phyloP scores from a whole-genome alignment of 2,888 invertebrate species.

The Clunio marinus region DNA sequence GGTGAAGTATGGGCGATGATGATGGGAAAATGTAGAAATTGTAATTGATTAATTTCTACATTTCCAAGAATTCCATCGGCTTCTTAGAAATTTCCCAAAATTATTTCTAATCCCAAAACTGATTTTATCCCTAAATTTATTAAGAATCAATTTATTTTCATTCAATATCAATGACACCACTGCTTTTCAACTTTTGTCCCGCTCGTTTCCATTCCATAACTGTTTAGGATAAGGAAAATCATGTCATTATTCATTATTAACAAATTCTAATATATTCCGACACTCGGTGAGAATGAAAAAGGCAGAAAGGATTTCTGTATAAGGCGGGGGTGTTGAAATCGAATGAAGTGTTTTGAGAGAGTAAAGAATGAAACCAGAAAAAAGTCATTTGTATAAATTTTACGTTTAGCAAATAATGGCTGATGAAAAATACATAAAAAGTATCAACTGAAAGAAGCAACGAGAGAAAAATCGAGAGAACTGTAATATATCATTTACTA shows the following conservation, averaged over 20 bases:
- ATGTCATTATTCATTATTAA: conserved; percentile 28
- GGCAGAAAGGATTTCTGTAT: background rate
- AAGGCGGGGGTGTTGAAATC: no score
- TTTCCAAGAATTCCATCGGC: no score
- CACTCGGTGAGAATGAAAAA: conserved; percentile 9
- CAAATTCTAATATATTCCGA: conserved; percentile 15
- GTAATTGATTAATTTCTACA: no score
- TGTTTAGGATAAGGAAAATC: background rate
- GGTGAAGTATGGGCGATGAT: no score
- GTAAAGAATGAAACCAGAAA: background rate
- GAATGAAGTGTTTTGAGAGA: background rate
- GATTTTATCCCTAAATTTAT: no score
- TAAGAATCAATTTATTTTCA: no score
- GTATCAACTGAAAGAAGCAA: background rate
- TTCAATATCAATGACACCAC: no score
- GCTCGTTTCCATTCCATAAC: no score
- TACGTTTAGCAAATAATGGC: background rate
- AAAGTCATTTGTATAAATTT: background rate
- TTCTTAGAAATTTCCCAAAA: no score
- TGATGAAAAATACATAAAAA: background rate
- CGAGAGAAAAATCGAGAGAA: background rate
- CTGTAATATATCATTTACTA: conserved; percentile 8
- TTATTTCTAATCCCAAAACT: no score
- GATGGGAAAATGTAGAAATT: no score
- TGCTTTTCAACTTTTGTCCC: no score